Evolutionary conservation across 2,113 vertebrate species (phyloP), one percentile per base, ranked within the genome.

Genomic region (Passer domesticus): DNA sequence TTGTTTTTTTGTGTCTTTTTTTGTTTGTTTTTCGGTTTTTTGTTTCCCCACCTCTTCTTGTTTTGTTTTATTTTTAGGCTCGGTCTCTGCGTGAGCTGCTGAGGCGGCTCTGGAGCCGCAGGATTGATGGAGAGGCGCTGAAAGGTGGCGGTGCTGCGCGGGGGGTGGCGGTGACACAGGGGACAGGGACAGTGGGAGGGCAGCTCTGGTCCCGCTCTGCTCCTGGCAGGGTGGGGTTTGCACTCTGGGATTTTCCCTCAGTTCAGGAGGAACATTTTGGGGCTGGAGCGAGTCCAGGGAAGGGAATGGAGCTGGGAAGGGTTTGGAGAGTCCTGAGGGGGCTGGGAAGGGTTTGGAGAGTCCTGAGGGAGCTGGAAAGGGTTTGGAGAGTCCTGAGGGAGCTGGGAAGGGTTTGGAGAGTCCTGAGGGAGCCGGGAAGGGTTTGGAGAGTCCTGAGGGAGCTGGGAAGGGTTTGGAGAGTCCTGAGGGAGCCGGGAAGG

Each of bases 41-140:
- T 31, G 28, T 31, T 6, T 7, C 24, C 43, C 8, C 41, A 10
- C 5, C 19, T 18, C 37, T 49, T 74, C 64, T 80, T 88, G 44
- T 73, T 83, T 53, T 37, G 79, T 43, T 92, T 89, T 83, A 91
- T 96, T 96, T 95, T 90, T 78, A 97, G 92, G 89, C 11, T 47
- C 6, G 0, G 15, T 31, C 55, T 91, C 67, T 30, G 46, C 33
- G 1, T 8, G 49, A 93, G 82, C 77, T 76, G 15, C 77, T 35
- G 37, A 81, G 74, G 56, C 43, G 25, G 84, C 56, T 52, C 84
- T 53, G 95, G 95, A 95, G 15, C 78, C 13, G 67, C 85, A 18
- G 94, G 63, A 62, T 69, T 49, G 52, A 93, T 47, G 81, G 95
- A 89, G 94, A 30, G 8, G 15, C 37, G 28, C 47, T 92, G 88